These are phyloP conservation scores for Cremastinae sp. DNA, from an alignment of 2,888 invertebrate species.

Conservation along the genomic window DNA sequence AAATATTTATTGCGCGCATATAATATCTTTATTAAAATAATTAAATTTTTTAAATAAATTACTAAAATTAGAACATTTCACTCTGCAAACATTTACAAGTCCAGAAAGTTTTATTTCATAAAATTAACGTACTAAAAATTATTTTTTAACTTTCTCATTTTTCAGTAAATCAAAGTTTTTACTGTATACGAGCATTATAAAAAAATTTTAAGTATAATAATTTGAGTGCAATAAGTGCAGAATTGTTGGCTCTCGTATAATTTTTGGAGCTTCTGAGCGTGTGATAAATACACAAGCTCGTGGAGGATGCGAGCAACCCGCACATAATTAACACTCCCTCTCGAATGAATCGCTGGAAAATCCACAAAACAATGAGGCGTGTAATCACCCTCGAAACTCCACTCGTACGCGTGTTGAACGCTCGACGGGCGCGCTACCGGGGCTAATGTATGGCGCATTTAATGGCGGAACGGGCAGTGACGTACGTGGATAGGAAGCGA, in stretches of 20 bases:
- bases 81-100: too few species aligned
- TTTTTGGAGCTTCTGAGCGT: slow-evolving; percentile 55
- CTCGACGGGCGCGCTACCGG: slow-evolving; percentile 13
- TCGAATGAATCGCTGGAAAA: slow-evolving; percentile 50
- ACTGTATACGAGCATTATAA: too few species aligned
- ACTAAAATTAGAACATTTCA: too few species aligned
- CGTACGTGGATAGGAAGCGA: background rate
- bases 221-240: too few species aligned
- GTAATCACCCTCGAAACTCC: slow-evolving; percentile 49
- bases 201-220: too few species aligned
- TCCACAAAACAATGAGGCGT: slow-evolving; percentile 55
- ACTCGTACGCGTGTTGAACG: background rate
- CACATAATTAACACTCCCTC: slow-evolving; percentile 49
- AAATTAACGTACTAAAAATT: too few species aligned
- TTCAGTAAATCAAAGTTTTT: too few species aligned
- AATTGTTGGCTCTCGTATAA: slow-evolving; percentile 65
- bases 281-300: background rate
- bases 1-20: too few species aligned
- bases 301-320: slow-evolving; percentile 11
- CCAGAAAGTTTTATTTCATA: too few species aligned
- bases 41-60: too few species aligned
- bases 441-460: slow-evolving; percentile 16
- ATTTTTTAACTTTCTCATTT: too few species aligned
- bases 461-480: slow-evolving; percentile 1
- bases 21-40: too few species aligned